Evolutionary conservation across 2,888 invertebrate genomes (phyloP), one percentile per base, ranked within the genome.

Genomic region (Shargacucullia verbasci): DNA sequence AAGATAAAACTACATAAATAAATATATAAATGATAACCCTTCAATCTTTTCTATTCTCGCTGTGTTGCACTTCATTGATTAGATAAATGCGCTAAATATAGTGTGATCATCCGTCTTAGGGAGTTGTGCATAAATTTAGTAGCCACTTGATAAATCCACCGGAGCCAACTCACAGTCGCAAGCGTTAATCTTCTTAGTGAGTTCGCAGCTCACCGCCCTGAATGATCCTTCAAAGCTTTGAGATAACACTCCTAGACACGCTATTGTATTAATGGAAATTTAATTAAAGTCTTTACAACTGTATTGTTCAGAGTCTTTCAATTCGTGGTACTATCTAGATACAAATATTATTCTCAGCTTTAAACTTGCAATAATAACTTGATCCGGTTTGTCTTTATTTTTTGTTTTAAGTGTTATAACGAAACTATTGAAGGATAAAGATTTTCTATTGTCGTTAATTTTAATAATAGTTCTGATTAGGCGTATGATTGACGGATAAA

Each of bases 111-210:
- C 50, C 60, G 20, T 46, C 29, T 25, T 46, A 33, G 44, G 48
- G 41, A 41, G 41, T 49, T 54, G 37, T 70, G 65, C 64, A 78
- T 74, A 71, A 74, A 81, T 76, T 73, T 66, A 64, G 79, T 61
- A 78, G 79, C 72, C 61, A 53, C 65, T 75, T 64, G 59, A 77
- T 76, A 84, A 82, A 80, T 80, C 74, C 66, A 55, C 58, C 60
- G 64, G 59, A 74, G 63, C 70, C 70, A 67, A 60, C 55, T 73
- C 50, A 52, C 35, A 65, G 59, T 72, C 70, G 29, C 9, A 57
- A 39, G 44, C 52, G 69, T 70, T 79, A 81, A 82, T 81, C 82
- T 78, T 71, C 77, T 80, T 80, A 78, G 56, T 49, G 62, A 79
- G 72, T 81, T 79, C 53, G 59, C 66, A 76, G 69, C 72, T 71